Evolutionary conservation across 2,797 vertebrate genomes (phyloP).

Genomic region (Lepus townsendii): DNA sequence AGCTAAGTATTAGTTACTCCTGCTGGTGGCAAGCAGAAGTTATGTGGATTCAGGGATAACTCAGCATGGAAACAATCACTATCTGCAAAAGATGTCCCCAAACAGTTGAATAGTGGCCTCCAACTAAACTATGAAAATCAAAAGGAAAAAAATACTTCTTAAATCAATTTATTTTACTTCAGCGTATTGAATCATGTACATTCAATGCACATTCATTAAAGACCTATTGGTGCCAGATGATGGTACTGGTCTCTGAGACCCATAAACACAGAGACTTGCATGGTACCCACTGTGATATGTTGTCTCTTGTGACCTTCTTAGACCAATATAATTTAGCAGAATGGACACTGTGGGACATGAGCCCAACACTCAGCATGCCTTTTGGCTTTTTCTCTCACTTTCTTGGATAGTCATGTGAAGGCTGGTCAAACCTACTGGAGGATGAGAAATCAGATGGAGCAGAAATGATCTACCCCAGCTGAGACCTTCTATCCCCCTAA

Average conservation of each 20-base stretch:
- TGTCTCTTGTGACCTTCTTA: not conserved
- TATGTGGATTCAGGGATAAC: not conserved
- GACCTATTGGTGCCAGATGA: not conserved
- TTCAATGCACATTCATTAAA: not conserved
- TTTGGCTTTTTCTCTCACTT: not conserved
- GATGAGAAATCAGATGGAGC: not conserved
- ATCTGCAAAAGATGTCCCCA: not conserved
- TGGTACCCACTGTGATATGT: not conserved
- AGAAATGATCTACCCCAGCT: too few species aligned
- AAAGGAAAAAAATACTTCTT: not conserved
- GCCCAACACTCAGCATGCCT: not conserved
- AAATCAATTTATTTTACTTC: not conserved
- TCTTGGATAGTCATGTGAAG: not conserved
- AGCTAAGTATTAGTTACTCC: not conserved
- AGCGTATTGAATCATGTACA: not conserved
- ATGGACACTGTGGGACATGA: not conserved
- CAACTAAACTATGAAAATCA: constrained; percentile 40
- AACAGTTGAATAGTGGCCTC: not conserved
- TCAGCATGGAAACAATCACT: not conserved
- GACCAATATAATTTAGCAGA: not conserved
- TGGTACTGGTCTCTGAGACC: not conserved
- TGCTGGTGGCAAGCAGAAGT: not conserved
- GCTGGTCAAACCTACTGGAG: not conserved
- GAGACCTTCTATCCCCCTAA: not conserved
- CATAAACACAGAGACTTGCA: not conserved